These are phyloP conservation scores for Dasysyrphus tricinctus DNA, from an alignment of 2,888 invertebrate species.

Conservation along the genomic window DNA sequence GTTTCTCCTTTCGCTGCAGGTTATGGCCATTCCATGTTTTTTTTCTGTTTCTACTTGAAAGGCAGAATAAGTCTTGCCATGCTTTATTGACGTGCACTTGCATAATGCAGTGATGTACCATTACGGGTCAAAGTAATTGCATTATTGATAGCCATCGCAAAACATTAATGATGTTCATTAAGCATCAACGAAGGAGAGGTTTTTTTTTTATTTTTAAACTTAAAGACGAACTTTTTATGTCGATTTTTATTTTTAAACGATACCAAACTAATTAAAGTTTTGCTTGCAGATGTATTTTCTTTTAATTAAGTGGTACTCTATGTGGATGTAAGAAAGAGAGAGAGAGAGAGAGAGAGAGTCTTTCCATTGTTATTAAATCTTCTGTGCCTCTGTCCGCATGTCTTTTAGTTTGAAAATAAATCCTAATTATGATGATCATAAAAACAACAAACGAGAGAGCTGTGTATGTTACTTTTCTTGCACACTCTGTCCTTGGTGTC, in stretches of 20 bases:
- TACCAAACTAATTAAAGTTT: constrained; percentile 52
- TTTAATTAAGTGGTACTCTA: constrained; percentile 45
- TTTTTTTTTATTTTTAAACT: not conserved
- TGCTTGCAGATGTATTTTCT: constrained; percentile 40
- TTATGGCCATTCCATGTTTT: not conserved
- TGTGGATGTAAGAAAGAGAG: not conserved
- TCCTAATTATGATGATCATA: constrained; percentile 42
- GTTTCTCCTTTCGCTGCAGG: constrained; percentile 4
- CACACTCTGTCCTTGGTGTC: not conserved
- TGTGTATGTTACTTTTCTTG: not conserved
- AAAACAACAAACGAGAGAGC: not conserved
- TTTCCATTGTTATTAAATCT: constrained; percentile 10
- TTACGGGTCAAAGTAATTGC: constrained; percentile 61
- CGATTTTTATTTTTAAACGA: constrained; percentile 9
- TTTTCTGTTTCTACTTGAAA: not conserved
- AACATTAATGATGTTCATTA: constrained; percentile 42
- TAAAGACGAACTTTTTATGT: not conserved
- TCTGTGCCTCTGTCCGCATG: not conserved
- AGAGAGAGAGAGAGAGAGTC: not conserved
- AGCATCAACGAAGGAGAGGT: constrained; percentile 36
- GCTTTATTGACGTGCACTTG: constrained; percentile 45
- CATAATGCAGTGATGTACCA: constrained; percentile 57
- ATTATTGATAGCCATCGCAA: constrained; percentile 50
- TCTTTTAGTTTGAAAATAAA: constrained; percentile 12
- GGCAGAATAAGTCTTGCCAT: not conserved